Percentiles rank a stretch among this genome's conserved stretches.
These are phyloP conservation scores for Enoplosus armatus DNA, from an alignment of 2,797 vertebrate genomes.

Conservation along the genomic window DNA sequence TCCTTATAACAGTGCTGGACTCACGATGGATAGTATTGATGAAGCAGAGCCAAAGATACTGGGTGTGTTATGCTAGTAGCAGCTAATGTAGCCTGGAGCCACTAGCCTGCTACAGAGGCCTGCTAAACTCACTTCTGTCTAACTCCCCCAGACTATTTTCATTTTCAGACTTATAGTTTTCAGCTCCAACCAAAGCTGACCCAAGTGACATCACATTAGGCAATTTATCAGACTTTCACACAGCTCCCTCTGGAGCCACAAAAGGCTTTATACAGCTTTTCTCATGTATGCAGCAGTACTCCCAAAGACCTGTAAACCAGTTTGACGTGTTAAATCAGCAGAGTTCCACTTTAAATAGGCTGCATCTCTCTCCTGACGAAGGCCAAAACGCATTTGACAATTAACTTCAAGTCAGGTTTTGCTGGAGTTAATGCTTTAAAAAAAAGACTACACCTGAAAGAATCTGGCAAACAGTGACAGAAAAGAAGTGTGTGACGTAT, in stretches of 20 bases:
- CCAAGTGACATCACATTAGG: too few relatives aligned
- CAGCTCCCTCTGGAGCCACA: not conserved
- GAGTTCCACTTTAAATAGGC: not conserved
- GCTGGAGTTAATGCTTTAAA: not conserved
- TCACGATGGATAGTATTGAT: not conserved
- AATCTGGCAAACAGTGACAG: not conserved
- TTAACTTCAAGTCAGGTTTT: not conserved
- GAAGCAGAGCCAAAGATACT: not conserved
- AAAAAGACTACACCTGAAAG: not conserved
- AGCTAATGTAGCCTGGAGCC: constrained; percentile 10
- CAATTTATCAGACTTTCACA: too few relatives aligned
- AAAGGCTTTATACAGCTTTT: not conserved
- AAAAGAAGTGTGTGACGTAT: not conserved
- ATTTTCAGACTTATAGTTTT: constrained; percentile 1
- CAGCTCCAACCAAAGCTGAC: too few relatives aligned
- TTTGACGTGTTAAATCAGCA: not conserved
- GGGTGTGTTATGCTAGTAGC: not conserved
- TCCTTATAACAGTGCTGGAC: not conserved
- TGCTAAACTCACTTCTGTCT: not conserved
- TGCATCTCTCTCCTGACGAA: not conserved
- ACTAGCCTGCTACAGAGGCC: not conserved
- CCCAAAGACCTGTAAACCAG: constrained; percentile 1
- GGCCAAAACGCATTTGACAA: not conserved
- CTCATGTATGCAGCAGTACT: not conserved
- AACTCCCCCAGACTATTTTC: too few relatives aligned